Conservation (phyloP, 2,888 invertebrate species). For the Lasius fuliginosus region DNA sequence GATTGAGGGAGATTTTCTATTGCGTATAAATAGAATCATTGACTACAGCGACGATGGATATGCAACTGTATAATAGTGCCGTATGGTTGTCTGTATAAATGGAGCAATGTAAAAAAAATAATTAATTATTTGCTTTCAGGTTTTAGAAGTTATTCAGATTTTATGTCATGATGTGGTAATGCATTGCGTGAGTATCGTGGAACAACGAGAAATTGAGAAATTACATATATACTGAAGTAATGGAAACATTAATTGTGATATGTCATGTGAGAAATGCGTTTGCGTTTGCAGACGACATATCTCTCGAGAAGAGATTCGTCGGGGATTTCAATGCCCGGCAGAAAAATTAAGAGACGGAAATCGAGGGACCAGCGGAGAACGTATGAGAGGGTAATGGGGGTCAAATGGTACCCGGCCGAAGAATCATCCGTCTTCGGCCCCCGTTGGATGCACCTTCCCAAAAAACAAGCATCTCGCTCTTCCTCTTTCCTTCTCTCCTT, state of each 20-base stretch:
- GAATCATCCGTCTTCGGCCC: slow-evolving; percentile 55
- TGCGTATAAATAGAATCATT: neutral
- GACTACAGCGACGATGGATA: neutral
- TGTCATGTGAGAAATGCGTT: slow-evolving; percentile 8
- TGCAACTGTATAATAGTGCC: neutral
- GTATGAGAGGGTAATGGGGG: slow-evolving; percentile 61
- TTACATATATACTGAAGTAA: neutral
- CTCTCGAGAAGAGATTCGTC: slow-evolving; percentile 3
- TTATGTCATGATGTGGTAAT: neutral
- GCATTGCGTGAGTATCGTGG: neutral
- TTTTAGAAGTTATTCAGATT: neutral
- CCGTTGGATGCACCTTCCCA: slow-evolving; percentile 35
- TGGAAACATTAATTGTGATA: slow-evolving; percentile 2
- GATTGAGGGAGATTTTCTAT: slow-evolving; percentile 3
- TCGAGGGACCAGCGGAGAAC: slow-evolving; percentile 34
- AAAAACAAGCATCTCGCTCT: slow-evolving; percentile 31
- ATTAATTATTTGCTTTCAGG: neutral
- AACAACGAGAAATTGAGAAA: neutral
- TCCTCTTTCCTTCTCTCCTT: neutral
- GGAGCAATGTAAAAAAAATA: neutral
- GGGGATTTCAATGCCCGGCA: slow-evolving; percentile 22
- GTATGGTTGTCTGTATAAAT: neutral
- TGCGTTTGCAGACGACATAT: slow-evolving; percentile 24
- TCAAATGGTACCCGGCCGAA: slow-evolving; percentile 54
- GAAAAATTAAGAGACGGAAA: slow-evolving; percentile 50